Percentiles rank a stretch among this genome's conserved stretches.
These are phyloP conservation scores for Crambe crambe DNA, from an alignment of 37 sponge, comb jelly and placozoan species.

Conservation along the genomic window DNA sequence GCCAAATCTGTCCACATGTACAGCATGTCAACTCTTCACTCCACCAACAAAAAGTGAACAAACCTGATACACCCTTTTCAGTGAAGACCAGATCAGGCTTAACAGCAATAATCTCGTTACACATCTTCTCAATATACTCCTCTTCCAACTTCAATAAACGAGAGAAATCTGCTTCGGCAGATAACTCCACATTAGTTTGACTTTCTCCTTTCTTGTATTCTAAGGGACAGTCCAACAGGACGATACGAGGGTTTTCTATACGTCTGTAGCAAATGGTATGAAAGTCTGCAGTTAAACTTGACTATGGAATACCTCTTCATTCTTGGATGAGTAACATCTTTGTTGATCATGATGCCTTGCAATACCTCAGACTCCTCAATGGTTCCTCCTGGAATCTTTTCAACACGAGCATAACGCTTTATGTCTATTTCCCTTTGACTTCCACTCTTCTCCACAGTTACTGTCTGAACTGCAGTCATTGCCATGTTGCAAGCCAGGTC, in stretches of 20 bases:
- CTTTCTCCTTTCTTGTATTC: constrained; percentile 99
- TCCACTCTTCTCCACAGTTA: constrained; percentile 61
- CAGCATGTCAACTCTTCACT: too few species aligned
- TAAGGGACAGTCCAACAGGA: constrained; percentile 91
- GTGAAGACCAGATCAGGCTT: constrained; percentile 98
- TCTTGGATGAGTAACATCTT: constrained; percentile 94
- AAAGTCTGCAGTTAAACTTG: not conserved
- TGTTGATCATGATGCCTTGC: constrained; percentile 94
- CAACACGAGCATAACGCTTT: constrained; percentile 94
- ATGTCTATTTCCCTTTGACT: constrained; percentile 95
- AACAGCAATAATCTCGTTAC: constrained; percentile 88
- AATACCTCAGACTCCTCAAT: constrained; percentile 91
- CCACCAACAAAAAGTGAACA: not conserved
- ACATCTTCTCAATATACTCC: constrained; percentile 85
- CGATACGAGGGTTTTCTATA: constrained; percentile 91
- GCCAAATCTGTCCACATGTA: constrained; percentile 81
- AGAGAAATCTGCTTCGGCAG: constrained; percentile 74
- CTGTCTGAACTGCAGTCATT: constrained; percentile 89
- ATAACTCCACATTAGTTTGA: constrained; percentile 83
- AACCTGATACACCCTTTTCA: constrained; percentile 92
- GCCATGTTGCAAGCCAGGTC: constrained; percentile 92
- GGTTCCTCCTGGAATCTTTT: constrained; percentile 95
- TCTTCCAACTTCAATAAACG: constrained; percentile 91
- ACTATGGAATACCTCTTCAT: constrained; percentile 78
- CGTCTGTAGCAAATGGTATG: constrained; percentile 33